Base-by-base conservation (phyloP, 2,113 vertebrate species). In the Fulmarus glacialis region DNA sequence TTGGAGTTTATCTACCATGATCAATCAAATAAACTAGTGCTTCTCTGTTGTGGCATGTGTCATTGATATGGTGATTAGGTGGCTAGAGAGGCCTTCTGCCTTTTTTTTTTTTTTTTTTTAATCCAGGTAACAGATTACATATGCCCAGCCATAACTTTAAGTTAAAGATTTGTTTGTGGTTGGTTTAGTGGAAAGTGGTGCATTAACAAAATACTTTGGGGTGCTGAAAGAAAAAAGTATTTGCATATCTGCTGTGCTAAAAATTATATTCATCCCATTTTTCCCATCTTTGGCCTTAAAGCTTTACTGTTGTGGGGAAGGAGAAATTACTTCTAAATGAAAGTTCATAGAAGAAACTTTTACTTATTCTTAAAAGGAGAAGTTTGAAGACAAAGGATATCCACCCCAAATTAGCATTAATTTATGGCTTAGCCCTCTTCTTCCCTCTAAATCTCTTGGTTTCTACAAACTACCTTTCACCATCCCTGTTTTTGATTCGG, bases 41-140 rank as follows among this genome's bases (percentile, higher is more conserved):
- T 98, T 98, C 98, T 98, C 99, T 99, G 99, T 98, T 98, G 99
- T 99, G 99, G 99, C 99, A 99, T 99, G 99, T 99, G 99, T 98
- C 99, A 99, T 99, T 99, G 99, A 99, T 99, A 99, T 99, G 99
- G 98, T 99, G 99, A 99, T 99, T 99, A 99, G 99, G 98, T 99
- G 98, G 99, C 99, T 98, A 87, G 98, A 99, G 98, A 99, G 97
- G 98, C 99, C 98, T 99, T 99, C 99, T 99, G 98, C 97, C 77
- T 97, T 90, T 92, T 93, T 85, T 80, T 71, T 94, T 71, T 36
- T 94, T 56, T 86, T 92, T 73, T 38, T 38, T 56, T 5, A 60
- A 87, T 94, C 96, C 98, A 99, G 98, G 98, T 98, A 98, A 95
- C 96, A 94, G 95, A 98, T 98, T 97, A 98, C 92, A 90, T 93